phyloP scores from a whole-genome alignment of 2,113 vertebrate genomes.

The Puffinus mauretanicus region DNA sequence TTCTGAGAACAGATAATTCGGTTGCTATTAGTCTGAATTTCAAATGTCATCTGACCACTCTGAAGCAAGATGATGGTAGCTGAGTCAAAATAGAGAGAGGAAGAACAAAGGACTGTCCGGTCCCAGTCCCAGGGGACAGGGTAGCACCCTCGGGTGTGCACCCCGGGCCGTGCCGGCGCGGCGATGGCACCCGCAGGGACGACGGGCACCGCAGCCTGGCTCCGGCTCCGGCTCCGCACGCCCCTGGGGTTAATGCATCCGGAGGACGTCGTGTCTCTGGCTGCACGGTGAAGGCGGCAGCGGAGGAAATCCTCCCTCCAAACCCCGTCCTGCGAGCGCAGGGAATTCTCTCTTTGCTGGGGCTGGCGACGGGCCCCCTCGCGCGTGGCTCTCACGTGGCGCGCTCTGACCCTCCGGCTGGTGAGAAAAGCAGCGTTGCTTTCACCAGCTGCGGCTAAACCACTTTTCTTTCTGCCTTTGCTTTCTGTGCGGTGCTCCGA shows the following conservation, averaged over 20 bases:
- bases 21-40: not conserved
- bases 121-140: no score
- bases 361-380: not conserved
- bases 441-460: not conserved
- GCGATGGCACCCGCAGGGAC: not conserved
- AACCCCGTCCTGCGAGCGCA: not conserved
- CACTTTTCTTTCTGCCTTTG: not conserved
- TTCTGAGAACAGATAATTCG: accelerated
- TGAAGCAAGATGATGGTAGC: not conserved
- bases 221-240: not conserved
- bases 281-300: not conserved
- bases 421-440: not conserved
- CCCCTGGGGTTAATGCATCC: not conserved
- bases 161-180: not conserved
- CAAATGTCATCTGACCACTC: not conserved
- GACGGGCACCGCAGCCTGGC: not conserved
- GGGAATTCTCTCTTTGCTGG: not conserved
- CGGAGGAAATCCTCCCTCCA: not conserved
- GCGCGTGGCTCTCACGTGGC: not conserved
- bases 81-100: not conserved
- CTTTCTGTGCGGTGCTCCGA: not conserved
- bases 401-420: not conserved
- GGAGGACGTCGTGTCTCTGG: not conserved
- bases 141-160: not conserved
- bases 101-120: not conserved